A percentile compares a stretch with the other conserved stretches of the same genome.
Conservation (phyloP, 2,113 vertebrate species). For the Hiodon tergisus region DNA sequence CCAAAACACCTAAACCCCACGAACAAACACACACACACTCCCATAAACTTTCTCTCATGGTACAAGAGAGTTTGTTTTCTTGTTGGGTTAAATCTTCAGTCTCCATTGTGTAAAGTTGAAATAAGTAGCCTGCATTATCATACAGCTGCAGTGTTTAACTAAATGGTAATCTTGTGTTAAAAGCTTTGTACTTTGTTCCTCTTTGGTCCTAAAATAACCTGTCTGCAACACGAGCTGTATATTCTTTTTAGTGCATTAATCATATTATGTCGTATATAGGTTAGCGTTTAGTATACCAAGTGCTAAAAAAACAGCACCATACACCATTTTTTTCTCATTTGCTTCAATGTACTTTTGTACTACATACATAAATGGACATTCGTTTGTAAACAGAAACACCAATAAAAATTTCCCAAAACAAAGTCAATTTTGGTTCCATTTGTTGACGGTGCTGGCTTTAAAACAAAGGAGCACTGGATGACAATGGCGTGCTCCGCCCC, state of each 20-base stretch:
- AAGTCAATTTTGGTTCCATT: not conserved
- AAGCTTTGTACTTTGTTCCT: conserved; percentile 6
- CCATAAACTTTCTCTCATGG: not conserved
- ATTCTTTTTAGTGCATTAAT: not conserved
- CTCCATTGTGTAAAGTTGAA: conserved; percentile 54
- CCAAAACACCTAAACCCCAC: not conserved
- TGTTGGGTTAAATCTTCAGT: conserved; percentile 44
- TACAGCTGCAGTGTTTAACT: conserved; percentile 78
- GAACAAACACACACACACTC: conserved; percentile 3
- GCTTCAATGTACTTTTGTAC: not conserved
- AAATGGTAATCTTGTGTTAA: conserved; percentile 10
- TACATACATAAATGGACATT: not conserved
- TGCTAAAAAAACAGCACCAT: not conserved
- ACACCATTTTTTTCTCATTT: not conserved
- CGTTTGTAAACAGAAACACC: not conserved
- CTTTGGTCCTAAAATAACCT: not conserved
- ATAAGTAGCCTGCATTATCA: conserved; percentile 60
- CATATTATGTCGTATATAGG: not conserved
- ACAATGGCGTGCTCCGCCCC: not conserved
- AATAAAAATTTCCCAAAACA: not conserved
- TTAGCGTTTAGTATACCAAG: no score
- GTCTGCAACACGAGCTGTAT: not conserved
- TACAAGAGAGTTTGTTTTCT: conserved; percentile 15
- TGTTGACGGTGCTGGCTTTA: not conserved
- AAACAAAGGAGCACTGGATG: not conserved